Conservation (phyloP, 2,113 vertebrate species). For the Gambusia holbrooki region DNA sequence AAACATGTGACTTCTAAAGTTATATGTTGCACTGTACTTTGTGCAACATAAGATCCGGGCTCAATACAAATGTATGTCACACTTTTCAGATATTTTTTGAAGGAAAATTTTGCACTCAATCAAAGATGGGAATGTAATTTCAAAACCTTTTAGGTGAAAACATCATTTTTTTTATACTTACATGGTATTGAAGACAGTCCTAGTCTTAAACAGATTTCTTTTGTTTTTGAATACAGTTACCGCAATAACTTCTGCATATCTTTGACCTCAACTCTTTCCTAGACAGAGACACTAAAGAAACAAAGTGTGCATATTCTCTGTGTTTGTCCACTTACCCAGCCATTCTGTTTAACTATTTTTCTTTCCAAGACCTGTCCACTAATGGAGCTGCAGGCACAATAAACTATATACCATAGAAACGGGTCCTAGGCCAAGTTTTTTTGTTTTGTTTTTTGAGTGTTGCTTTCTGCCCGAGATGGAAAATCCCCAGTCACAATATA, state of each 20-base stretch:
- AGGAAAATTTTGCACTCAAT: too few species aligned
- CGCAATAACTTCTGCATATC: background rate
- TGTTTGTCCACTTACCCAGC: background rate
- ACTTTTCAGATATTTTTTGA: too few species aligned
- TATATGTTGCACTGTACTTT: too few species aligned
- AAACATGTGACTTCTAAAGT: background rate
- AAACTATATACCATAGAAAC: background rate
- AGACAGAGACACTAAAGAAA: background rate
- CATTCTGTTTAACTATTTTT: background rate
- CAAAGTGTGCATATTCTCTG: background rate
- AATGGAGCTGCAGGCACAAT: background rate
- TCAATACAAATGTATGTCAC: too few species aligned
- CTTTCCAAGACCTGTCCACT: background rate
- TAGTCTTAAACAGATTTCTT: background rate
- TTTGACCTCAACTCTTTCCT: background rate
- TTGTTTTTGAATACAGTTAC: background rate
- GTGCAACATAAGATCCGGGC: too few species aligned
- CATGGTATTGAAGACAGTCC: background rate
- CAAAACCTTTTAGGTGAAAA: too few species aligned
- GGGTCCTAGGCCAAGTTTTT: background rate
- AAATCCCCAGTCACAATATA: background rate
- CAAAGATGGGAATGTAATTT: background rate
- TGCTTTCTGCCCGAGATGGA: background rate
- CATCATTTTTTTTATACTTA: background rate
- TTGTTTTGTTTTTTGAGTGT: background rate